These are phyloP conservation scores for Hemicentrotus pulcherrimus DNA, from an alignment of 35 echinoderm and acorn worm species.

Conservation along the genomic window DNA sequence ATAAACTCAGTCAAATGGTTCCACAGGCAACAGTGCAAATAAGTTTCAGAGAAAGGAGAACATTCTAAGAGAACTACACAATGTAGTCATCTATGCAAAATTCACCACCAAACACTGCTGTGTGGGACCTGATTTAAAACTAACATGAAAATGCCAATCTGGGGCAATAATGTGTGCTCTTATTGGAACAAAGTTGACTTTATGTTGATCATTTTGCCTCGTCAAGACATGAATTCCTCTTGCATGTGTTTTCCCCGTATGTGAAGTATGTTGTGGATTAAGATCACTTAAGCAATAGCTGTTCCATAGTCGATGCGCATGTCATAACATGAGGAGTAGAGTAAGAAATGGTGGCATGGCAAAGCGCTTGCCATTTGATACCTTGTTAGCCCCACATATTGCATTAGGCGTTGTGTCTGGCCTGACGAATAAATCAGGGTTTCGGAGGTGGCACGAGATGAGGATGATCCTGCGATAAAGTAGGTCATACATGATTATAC, in stretches of 20 bases:
- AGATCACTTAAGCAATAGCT: constrained; percentile 27
- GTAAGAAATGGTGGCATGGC: not conserved
- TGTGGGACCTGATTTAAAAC: no score
- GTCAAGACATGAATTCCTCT: not conserved
- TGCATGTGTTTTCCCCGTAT: not conserved
- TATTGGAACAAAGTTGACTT: no score
- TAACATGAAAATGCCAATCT: no score
- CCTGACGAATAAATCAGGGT: constrained; percentile 12
- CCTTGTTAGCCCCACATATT: constrained; percentile 50
- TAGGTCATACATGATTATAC: constrained; percentile 11
- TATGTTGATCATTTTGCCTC: no score
- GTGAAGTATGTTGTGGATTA: constrained; percentile 12
- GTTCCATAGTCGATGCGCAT: not conserved
- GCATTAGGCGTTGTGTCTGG: constrained; percentile 46
- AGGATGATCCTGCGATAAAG: not conserved
- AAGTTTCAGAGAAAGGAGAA: no score
- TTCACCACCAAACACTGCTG: no score
- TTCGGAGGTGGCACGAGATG: not conserved
- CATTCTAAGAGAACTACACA: no score
- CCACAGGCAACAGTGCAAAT: no score
- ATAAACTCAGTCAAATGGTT: no score
- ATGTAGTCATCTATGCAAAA: no score
- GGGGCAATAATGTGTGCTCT: no score
- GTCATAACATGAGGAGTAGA: not conserved
- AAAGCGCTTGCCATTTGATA: constrained; percentile 40